Evolutionary conservation across 2,797 vertebrate genomes (phyloP).

Genomic region (Lithobates sylvaticus): DNA sequence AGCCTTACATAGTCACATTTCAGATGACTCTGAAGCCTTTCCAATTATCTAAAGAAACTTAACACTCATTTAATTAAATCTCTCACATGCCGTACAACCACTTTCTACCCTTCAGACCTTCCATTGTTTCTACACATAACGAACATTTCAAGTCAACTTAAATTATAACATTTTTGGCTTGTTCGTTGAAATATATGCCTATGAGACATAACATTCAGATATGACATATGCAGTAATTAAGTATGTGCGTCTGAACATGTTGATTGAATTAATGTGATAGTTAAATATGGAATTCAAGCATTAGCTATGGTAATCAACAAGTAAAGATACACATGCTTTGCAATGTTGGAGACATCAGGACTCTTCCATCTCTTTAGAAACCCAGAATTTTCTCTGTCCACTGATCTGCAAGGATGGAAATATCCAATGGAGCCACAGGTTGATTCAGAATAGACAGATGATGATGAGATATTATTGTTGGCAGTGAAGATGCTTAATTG

Average conservation of each 20-base stretch:
- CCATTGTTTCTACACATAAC: neutral
- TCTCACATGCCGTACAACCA: neutral
- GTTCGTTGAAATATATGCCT: neutral
- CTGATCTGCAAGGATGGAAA: neutral
- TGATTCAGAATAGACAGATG: conserved; percentile 13
- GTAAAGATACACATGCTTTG: neutral
- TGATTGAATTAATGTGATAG: neutral
- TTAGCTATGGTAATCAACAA: neutral
- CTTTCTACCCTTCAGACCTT: neutral
- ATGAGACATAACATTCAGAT: neutral
- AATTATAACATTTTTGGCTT: too few relatives aligned
- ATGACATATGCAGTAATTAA: neutral
- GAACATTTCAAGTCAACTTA: neutral
- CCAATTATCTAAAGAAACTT: neutral
- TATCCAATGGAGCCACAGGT: neutral
- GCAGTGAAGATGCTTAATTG: conserved; percentile 44
- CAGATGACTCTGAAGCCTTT: too few relatives aligned
- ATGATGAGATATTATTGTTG: conserved; percentile 29
- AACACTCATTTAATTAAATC: neutral
- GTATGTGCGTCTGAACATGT: neutral
- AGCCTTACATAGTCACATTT: too few relatives aligned
- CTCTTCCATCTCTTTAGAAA: neutral
- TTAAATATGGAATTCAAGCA: neutral
- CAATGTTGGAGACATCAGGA: neutral
- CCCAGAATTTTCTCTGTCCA: neutral